Percentiles rank a stretch among this genome's conserved stretches.
Evolutionary conservation across 23 tunicate species (phyloP).

Genomic region (Trididemnum miniatum): DNA sequence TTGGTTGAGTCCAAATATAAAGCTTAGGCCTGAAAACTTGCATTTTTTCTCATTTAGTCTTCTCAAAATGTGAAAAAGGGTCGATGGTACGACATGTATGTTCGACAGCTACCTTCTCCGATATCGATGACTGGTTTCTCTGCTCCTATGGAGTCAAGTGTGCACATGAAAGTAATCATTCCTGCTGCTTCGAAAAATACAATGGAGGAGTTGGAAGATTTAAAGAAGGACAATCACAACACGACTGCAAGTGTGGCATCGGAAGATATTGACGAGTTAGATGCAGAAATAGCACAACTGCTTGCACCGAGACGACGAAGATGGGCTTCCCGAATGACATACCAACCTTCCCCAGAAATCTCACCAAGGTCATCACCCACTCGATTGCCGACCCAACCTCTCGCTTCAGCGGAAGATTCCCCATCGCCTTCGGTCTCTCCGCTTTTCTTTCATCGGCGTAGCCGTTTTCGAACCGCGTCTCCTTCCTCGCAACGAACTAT

Average conservation of each 20-base stretch:
- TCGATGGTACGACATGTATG: conserved; percentile 65
- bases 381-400: neutral
- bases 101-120: conserved; percentile 48
- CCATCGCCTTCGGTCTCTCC: conserved; percentile 3
- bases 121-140: conserved; percentile 13
- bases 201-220: neutral
- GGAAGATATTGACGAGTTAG: conserved; percentile 16
- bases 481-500: neutral
- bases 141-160: conserved; percentile 36
- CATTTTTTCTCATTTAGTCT: neutral
- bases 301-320: conserved; percentile 20
- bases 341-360: conserved; percentile 14
- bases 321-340: conserved; percentile 1
- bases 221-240: conserved; percentile 6
- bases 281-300: conserved; percentile 21
- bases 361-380: conserved; percentile 19
- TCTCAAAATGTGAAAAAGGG: conserved; percentile 22
- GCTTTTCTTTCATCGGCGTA: neutral
- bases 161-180: conserved; percentile 23
- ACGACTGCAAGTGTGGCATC: neutral
- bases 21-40: no score
- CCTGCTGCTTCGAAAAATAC: neutral
- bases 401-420: neutral
- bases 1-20: no score
- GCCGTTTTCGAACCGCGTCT: neutral